These are phyloP conservation scores for Mylabris sibirica DNA, from an alignment of 2,888 invertebrate genomes.

Conservation along the genomic window DNA sequence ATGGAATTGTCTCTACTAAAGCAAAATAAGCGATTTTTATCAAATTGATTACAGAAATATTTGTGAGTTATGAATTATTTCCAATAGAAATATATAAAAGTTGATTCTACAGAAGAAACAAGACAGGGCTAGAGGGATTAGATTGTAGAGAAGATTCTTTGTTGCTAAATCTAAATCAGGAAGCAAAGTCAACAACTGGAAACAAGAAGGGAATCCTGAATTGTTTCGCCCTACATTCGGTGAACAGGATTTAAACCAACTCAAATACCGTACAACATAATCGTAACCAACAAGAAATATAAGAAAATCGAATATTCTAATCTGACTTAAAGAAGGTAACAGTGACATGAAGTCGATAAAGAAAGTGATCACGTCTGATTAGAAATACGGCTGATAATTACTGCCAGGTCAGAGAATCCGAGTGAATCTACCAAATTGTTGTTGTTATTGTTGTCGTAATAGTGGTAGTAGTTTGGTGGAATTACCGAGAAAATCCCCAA, in stretches of 20 bases:
- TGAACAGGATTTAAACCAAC: not conserved
- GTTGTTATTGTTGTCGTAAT: not conserved
- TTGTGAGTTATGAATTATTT: too few relatives aligned
- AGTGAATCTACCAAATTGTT: not conserved
- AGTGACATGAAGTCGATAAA: not conserved
- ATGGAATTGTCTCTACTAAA: not conserved
- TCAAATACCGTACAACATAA: not conserved
- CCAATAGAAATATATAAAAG: not conserved
- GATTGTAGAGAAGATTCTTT: not conserved
- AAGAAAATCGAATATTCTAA: too few relatives aligned
- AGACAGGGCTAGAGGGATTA: not conserved
- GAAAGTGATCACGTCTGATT: not conserved
- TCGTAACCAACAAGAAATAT: too few relatives aligned
- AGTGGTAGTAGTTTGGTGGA: not conserved
- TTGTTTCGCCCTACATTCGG: not conserved
- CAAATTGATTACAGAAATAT: too few relatives aligned
- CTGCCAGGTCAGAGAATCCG: not conserved
- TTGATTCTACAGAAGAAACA: not conserved
- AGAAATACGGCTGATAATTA: not conserved
- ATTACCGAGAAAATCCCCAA: not conserved
- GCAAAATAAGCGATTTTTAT: not conserved
- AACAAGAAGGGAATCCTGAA: conserved; percentile 2
- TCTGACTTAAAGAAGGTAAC: too few relatives aligned
- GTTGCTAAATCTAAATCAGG: not conserved
- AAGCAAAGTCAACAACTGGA: conserved; percentile 6